Base-by-base conservation (phyloP, 2,888 invertebrate genomes). In the Balanococcus diminutus region DNA sequence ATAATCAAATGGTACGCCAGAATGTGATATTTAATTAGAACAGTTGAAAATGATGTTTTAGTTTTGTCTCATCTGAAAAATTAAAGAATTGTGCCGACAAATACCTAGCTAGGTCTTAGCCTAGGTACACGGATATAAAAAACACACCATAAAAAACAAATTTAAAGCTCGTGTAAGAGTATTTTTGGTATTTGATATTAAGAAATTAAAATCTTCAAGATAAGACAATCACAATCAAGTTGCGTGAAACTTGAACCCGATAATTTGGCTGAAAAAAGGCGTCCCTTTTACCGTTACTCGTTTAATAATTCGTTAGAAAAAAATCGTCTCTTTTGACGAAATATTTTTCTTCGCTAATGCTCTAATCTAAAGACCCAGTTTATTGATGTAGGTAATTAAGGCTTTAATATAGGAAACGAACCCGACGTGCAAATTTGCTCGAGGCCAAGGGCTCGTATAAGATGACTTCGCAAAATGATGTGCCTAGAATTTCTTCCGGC, bases 71-170 rank as follows among this genome's bases (percentile, higher is more conserved):
- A 67, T 67, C 67, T 14, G 1, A 16, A 67, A 67, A 67, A 67
- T 67, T 67, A 67, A 67, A 67, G 67, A 67, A 67, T 31, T 67
- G 67, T 67, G 67, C 67, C 67, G 67, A 67, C 67, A 67, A 67
- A 67, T 67, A 67, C 67, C 67, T 56, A n/a, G n/a, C n/a, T n/a
- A n/a, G n/a, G n/a, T n/a, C n/a, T n/a, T n/a, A n/a, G n/a, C n/a
- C n/a, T n/a, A n/a, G n/a, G n/a, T 28, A 22, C 25, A 28, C 14
- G 67, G 19, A 28, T 28, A 67, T 28, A 67, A 67, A 67, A 67
- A 67, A 67, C 67, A 46, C 46, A 16, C 14, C 16, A 11, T 25
- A 67, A 67, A 67, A 61, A 67, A 67, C 28, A 67, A 28, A 67
- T 67, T 67, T 67, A 67, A 67, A 67, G 67, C 28, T 67, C 67